A percentile compares a stretch with the other conserved stretches of the same genome.
Conservation (phyloP, 2,113 vertebrate species). For the Apodemus speciosus region DNA sequence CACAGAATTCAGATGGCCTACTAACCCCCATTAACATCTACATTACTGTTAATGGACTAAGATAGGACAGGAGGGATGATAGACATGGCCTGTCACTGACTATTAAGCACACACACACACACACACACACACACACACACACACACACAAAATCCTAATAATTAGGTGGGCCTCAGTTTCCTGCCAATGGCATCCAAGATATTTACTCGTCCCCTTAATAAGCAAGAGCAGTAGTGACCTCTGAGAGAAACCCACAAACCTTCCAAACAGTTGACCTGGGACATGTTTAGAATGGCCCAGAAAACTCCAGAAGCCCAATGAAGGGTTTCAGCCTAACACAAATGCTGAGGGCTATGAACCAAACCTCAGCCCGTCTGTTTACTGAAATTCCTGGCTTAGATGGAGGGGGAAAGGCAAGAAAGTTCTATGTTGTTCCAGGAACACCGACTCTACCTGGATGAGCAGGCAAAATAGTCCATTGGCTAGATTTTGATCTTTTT, state of each 20-base stretch:
- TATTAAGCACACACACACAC: slow-evolving; percentile 57
- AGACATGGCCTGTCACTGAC: neutral
- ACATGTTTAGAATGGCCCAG: neutral
- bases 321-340: neutral
- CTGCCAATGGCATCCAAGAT: neutral
- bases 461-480: neutral
- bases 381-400: neutral
- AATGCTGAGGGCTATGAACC: neutral
- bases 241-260: neutral
- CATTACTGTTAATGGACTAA: neutral
- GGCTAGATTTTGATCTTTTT: slow-evolving; percentile 43
- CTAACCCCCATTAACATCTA: neutral
- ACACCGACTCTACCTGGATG: neutral
- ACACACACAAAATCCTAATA: slow-evolving; percentile 19
- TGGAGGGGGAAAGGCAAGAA: neutral
- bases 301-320: neutral
- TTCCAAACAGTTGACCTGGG: neutral
- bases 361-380: neutral
- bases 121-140: neutral
- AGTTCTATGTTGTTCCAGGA: neutral
- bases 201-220: neutral
- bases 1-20: neutral
- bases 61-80: slow-evolving; percentile 46
- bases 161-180: neutral
- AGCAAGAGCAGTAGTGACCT: neutral